phyloP scores from a whole-genome alignment of 1,140 invertebrate species.

The Andrena cerasifolii region DNA sequence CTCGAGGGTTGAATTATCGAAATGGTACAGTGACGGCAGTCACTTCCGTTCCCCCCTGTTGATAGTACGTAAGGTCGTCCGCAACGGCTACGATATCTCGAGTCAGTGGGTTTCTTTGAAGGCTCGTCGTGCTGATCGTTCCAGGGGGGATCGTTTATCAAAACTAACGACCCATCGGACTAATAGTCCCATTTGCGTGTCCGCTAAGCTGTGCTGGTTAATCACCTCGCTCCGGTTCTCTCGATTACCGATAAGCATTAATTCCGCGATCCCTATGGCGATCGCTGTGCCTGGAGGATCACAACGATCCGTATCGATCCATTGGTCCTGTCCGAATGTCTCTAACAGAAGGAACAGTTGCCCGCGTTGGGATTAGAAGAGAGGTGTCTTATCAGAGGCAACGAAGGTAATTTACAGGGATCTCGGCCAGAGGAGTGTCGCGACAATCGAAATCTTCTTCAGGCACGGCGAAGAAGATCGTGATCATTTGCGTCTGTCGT shows the following conservation, averaged over 20 bases:
- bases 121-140: not conserved
- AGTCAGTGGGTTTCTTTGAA: not conserved
- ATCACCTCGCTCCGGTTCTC: not conserved
- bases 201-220: not conserved
- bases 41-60: not conserved
- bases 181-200: not conserved
- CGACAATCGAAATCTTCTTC: conserved; percentile 30
- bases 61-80: too few relatives aligned
- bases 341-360: not conserved
- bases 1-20: not conserved
- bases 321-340: not conserved
- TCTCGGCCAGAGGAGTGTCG: not conserved
- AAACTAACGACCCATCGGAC: not conserved
- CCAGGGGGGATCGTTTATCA: not conserved
- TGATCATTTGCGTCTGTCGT: conserved; percentile 8
- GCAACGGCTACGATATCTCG: not conserved
- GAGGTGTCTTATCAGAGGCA: not conserved
- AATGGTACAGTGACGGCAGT: not conserved
- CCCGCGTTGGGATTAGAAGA: not conserved
- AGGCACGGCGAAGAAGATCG: conserved; percentile 10
- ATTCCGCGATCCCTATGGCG: not conserved
- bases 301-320: too few relatives aligned
- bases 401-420: conserved; percentile 1
- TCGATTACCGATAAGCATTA: not conserved
- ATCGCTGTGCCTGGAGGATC: too few relatives aligned